These are phyloP conservation scores for Macrosteles quadrilineatus DNA, from an alignment of 1,140 invertebrate species.

Conservation along the genomic window DNA sequence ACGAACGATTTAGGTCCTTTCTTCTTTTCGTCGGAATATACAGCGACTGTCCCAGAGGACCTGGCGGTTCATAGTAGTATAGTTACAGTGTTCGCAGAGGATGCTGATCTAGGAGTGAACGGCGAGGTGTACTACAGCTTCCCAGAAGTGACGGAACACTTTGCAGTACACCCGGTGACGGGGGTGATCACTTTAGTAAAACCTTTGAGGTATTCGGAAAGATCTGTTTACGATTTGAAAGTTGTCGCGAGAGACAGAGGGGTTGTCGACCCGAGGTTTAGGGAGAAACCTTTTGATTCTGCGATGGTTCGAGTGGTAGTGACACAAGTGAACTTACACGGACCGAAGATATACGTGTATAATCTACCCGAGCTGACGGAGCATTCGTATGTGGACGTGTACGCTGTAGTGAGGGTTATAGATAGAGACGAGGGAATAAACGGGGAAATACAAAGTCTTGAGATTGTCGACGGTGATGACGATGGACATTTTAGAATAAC, in stretches of 20 bases:
- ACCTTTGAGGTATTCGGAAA: slow-evolving; percentile 66
- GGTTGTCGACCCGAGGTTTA: slow-evolving; percentile 59
- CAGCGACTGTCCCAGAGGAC: slow-evolving; percentile 82
- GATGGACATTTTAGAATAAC: slow-evolving; percentile 81
- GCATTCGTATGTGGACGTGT: slow-evolving; percentile 80
- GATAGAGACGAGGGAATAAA: slow-evolving; percentile 82
- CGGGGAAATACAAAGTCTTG: slow-evolving; percentile 78
- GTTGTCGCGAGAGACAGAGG: slow-evolving; percentile 84
- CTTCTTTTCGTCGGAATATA: slow-evolving; percentile 85
- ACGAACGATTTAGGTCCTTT: slow-evolving; percentile 90
- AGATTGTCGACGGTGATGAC: slow-evolving; percentile 85
- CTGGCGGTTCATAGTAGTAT: slow-evolving; percentile 77
- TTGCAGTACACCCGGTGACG: slow-evolving; percentile 89
- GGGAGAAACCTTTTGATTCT: too few relatives aligned
- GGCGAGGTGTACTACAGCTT: slow-evolving; percentile 96
- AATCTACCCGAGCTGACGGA: slow-evolving; percentile 80
- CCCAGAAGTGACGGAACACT: slow-evolving; percentile 77
- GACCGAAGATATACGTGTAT: slow-evolving; percentile 78
- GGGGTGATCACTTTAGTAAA: slow-evolving; percentile 84
- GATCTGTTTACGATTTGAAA: slow-evolving; percentile 67
- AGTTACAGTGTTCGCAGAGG: slow-evolving; percentile 78
- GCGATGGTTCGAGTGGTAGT: slow-evolving; percentile 76
- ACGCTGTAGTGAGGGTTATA: slow-evolving; percentile 82
- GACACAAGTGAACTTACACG: slow-evolving; percentile 79
- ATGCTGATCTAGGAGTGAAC: slow-evolving; percentile 91